Evolutionary conservation across 1,140 invertebrate species (phyloP), one percentile per base, ranked within the genome.

Genomic region (Sycobia sp.): DNA sequence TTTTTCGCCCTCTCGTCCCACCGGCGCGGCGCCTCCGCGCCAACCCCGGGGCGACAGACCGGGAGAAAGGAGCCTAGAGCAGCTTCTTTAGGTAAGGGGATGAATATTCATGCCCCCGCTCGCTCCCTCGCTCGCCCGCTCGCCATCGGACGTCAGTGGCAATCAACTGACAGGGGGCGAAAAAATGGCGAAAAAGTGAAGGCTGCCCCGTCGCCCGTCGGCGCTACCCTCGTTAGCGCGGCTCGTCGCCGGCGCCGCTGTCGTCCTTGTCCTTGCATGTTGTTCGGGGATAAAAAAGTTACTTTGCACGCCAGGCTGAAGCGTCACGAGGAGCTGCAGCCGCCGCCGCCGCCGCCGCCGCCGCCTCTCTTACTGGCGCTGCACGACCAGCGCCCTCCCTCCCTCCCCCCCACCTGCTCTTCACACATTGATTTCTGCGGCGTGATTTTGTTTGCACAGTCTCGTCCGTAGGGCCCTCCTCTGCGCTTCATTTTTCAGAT

Each of bases 71-170:
- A 36, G 29, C 66, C 66, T 62, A 70, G 71, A 62, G 60, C 43
- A 41, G 71, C 70, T 72, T 76, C 73, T 72, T 79, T 74, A 77
- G 73, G 69, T 71, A 75, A 78, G 71, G 73, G 73, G 69, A 79
- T 81, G 78, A 81, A 81, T 82, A 82, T 82, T 82, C 80, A 82
- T 82, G 76, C 67, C 66, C 57, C 59, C 73, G 69, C 70, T 60
- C 58, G 71, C 70, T 75, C 73, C 69, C 72, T n/a, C n/a, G n/a
- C n/a, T n/a, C n/a, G 69, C 70, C 56, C 57, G 71, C 70, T 76
- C 73, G 69, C 72, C 73, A 80, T 80, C 73, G 75, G 75, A 76
- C 74, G 73, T 81, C 78, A 77, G 76, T 77, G 78, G 77, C 74
- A 73, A 78, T 77, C 77, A 78, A 79, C 76, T 73, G 72, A 71